A percentile compares a stretch with the other conserved stretches of the same genome.
phyloP scores from a whole-genome alignment of 2,113 vertebrate species.

The Terrapene triunguis region DNA sequence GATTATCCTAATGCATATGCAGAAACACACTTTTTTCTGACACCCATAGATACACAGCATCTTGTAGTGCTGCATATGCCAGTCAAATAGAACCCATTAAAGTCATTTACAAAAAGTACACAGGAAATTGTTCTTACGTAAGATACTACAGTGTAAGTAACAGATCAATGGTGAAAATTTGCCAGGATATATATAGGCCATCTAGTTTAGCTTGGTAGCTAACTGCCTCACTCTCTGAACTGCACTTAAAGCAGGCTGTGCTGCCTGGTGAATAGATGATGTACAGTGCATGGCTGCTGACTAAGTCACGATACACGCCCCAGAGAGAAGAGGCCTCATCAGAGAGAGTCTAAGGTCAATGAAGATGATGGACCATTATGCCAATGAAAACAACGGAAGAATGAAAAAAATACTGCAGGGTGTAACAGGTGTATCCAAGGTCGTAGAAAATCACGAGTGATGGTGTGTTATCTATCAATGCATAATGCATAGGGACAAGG shows the following conservation, averaged over 20 bases:
- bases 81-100: conserved; percentile 12
- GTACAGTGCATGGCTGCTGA: conserved; percentile 51
- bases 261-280: conserved; percentile 35
- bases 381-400: conserved; percentile 28
- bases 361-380: not conserved
- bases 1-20: not conserved
- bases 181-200: conserved; percentile 37
- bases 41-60: not conserved
- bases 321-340: conserved; percentile 15
- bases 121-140: conserved; percentile 59
- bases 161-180: conserved; percentile 23
- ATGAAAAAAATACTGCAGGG: not conserved
- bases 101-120: conserved; percentile 37
- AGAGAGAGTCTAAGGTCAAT: conserved; percentile 23
- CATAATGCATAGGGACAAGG: not conserved
- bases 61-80: not conserved
- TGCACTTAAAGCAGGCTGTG: conserved; percentile 8
- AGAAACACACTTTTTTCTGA: not conserved
- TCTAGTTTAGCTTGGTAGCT: conserved; percentile 40
- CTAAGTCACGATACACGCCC: conserved; percentile 39
- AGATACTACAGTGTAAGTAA: conserved; percentile 27
- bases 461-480: conserved; percentile 39
- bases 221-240: conserved; percentile 56
- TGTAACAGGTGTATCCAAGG: conserved; percentile 37
- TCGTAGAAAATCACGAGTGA: conserved; percentile 59